Base-by-base conservation (phyloP, 2,888 invertebrate species). In the Macaria notata region DNA sequence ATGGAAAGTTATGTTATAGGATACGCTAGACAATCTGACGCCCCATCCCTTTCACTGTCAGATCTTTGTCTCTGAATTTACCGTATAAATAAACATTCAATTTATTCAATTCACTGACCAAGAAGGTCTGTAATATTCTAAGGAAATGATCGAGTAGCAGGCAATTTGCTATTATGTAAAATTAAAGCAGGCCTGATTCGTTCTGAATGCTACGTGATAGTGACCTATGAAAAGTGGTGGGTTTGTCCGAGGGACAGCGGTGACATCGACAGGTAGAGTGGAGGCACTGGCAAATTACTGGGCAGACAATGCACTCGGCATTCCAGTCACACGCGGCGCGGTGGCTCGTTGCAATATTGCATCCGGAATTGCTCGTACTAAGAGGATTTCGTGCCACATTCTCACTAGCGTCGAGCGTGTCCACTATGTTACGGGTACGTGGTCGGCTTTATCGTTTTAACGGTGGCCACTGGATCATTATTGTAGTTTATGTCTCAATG, bases 241-340 rank as follows among this genome's bases (percentile, higher is more conserved):
- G 33, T 33, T 33, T 33, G 4, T 4, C 33, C 33, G 33, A 33
- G 33, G 4, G 33, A 33, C 33, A 1, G 29, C n/a, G 57, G n/a
- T n/a, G n/a, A n/a, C n/a, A n/a, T n/a, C n/a, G n/a, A n/a, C n/a
- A n/a, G n/a, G n/a, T n/a, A n/a, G n/a, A n/a, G n/a, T n/a, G n/a
- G n/a, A n/a, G n/a, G n/a, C n/a, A n/a, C n/a, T n/a, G 39, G 58
- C 54, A 63, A 62, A 62, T 64, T 61, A 57, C 59, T 30, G 49
- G 33, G 53, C 54, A 50, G 64, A 62, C 60, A 66, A 65, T 65
- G 65, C 62, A 56, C 66, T 67, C 56, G 65, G 61, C 61, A 72
- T 74, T 71, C 66, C 57, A 56, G 65, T 64, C 67, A 63, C 65
- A 71, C 65, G 62, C 56, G 31, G 38, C 33, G 44, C 56, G 9